Base-by-base conservation (phyloP, 2,113 vertebrate genomes). In the Lichenostomus cassidix region DNA sequence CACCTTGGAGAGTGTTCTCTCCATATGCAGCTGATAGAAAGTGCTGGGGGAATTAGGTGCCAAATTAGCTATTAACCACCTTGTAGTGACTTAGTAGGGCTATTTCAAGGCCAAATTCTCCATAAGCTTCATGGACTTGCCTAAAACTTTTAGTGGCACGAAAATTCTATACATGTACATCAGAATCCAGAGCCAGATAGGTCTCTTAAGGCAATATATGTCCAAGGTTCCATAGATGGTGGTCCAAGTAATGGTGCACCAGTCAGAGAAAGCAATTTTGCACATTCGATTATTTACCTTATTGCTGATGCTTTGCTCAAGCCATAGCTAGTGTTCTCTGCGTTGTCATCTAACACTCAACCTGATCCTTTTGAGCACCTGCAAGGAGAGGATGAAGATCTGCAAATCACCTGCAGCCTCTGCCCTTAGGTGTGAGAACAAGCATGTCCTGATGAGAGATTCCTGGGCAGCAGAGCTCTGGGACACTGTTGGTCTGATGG, bases 141-240 rank as follows among this genome's bases (percentile, higher is more conserved):
- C 49, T 82, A 47, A 44, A 77, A 31, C 25, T n/a, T 80, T 10
- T 12, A 76, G 31, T 60, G 78, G 12, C 62, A 49, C 0, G 0
- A 29, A 44, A 67, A 50, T 41, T 21, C 23, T 17, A 17, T 13
- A 25, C 13, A 1, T 10, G 22, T 41, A 18, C 20, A 27, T 74
- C 78, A 69, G 41, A 90, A 68, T 56, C 24, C 39, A 24, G 87
- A 90, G 37, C 33, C 83, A 62, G 19, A 7, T 7, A 20, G 15
- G 35, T 58, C 74, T 74, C 39, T 55, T 47, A 39, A 75, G 63
- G 52, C 19, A 63, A 55, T 5, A 42, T 49, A 8, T 60, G 15
- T 31, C n/a, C 4, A 0, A 8, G 17, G 56, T 39, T 47, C 60
- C 13, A 5, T 3, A 35, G 9, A 0, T 5, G 21, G 18, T 50